These are phyloP conservation scores for Stegastes partitus DNA, from an alignment of 2,113 vertebrate species.

Conservation along the genomic window DNA sequence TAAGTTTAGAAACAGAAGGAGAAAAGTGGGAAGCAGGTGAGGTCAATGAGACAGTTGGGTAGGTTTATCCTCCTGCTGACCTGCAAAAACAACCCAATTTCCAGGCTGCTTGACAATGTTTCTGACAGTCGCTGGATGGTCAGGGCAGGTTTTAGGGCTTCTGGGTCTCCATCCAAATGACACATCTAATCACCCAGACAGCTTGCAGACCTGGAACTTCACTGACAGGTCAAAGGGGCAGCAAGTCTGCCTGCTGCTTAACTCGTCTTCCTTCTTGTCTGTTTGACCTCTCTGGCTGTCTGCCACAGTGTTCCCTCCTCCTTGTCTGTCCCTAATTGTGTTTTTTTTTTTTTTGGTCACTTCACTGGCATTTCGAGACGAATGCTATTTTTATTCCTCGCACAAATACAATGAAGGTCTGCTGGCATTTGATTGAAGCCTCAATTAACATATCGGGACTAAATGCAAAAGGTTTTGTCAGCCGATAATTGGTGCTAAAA, in stretches of 20 bases:
- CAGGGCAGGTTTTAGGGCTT: constrained; percentile 14
- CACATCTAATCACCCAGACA: constrained; percentile 34
- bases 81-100: constrained; percentile 9
- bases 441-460: constrained; percentile 5
- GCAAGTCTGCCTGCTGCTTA: constrained; percentile 15
- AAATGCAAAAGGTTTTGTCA: constrained; percentile 28
- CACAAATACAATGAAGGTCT: constrained; percentile 15
- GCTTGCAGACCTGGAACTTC: constrained; percentile 36
- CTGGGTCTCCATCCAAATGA: constrained; percentile 45
- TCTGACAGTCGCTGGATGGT: constrained; percentile 16
- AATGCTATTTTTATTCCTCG: constrained; percentile 20
- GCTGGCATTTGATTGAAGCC: constrained; percentile 35
- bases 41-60: neutral
- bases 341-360: constrained; percentile 1
- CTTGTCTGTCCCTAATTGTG: neutral
- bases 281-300: constrained; percentile 26
- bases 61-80: constrained; percentile 37
- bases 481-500: constrained; percentile 35
- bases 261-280: constrained; percentile 29
- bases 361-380: constrained; percentile 7
- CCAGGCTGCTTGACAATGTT: constrained; percentile 19
- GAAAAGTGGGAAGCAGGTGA: constrained; percentile 13
- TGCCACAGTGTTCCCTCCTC: constrained; percentile 6
- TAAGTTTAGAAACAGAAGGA: neutral
- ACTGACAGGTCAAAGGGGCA: constrained; percentile 33